Evolutionary conservation across 2,888 invertebrate species (phyloP).

Genomic region (Schrankia costaestrigalis): DNA sequence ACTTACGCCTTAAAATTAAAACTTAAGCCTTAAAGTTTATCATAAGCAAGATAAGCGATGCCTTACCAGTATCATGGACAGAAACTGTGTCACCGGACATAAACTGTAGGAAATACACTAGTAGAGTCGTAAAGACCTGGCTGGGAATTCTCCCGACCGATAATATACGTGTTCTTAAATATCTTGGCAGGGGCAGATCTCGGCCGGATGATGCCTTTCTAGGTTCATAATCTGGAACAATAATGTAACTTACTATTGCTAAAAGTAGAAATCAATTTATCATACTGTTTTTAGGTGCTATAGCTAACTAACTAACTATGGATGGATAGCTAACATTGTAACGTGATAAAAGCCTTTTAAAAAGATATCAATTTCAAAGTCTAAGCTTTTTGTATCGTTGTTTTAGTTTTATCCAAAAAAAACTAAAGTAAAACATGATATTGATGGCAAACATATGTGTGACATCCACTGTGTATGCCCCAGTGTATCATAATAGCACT

Average conservation of each 20-base stretch:
- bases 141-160: conserved; percentile 41
- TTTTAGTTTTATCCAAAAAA: too few relatives aligned
- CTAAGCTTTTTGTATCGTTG: too few relatives aligned
- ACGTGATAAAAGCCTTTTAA: background rate
- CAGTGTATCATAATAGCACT: too few relatives aligned
- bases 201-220: conserved; percentile 39
- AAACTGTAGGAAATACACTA: conserved; percentile 34
- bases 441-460: too few relatives aligned
- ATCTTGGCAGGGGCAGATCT: conserved; percentile 33
- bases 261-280: too few relatives aligned
- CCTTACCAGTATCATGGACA: conserved; percentile 29
- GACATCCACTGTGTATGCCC: too few relatives aligned
- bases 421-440: too few relatives aligned
- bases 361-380: background rate
- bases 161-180: conserved; percentile 39
- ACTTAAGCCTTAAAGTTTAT: too few relatives aligned
- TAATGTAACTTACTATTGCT: too few relatives aligned
- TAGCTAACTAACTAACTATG: background rate
- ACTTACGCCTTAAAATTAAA: too few relatives aligned
- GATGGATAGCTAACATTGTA: background rate
- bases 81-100: conserved; percentile 40
- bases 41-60: too few relatives aligned
- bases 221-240: conserved; percentile 29
- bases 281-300: too few relatives aligned
- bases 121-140: conserved; percentile 36